These are phyloP conservation scores for Steinernema feltiae DNA, from an alignment of 1,140 invertebrate species.

Conservation along the genomic window DNA sequence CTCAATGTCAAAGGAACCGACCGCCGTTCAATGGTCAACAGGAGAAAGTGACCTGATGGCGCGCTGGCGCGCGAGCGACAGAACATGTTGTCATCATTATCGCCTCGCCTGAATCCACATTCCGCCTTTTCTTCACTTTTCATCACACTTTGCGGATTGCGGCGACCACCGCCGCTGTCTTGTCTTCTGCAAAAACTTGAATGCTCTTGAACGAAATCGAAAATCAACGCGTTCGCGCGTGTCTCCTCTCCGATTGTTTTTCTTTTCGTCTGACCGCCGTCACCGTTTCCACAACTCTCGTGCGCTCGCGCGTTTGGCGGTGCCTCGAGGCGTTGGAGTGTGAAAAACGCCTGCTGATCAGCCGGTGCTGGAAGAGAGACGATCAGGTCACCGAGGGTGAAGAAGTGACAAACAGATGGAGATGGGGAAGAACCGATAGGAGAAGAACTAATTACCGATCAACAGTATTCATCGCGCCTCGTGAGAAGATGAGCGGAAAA, in stretches of 20 bases:
- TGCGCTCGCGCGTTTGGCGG: background rate
- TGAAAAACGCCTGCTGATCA: background rate
- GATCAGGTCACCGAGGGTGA: no score
- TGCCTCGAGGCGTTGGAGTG: background rate
- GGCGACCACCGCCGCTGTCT: background rate
- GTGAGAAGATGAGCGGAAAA: background rate
- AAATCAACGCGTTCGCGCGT: background rate
- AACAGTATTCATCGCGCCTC: background rate
- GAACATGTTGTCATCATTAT: background rate
- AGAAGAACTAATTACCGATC: background rate
- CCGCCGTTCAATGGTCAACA: background rate
- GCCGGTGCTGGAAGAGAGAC: background rate
- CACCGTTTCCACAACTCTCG: background rate
- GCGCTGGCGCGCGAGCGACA: background rate
- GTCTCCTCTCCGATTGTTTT: background rate
- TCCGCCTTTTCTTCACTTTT: background rate
- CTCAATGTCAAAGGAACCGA: conserved; percentile 5
- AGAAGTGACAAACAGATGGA: no score
- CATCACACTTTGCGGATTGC: background rate
- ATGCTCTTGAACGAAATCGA: conserved; percentile 7
- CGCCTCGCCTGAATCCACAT: background rate
- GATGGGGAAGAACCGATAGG: background rate
- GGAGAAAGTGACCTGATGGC: background rate
- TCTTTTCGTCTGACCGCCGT: background rate
- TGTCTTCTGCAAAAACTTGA: background rate